These are phyloP conservation scores for Bombus haemorrhoidalis DNA, from an alignment of 1,140 invertebrate genomes.

Conservation along the genomic window DNA sequence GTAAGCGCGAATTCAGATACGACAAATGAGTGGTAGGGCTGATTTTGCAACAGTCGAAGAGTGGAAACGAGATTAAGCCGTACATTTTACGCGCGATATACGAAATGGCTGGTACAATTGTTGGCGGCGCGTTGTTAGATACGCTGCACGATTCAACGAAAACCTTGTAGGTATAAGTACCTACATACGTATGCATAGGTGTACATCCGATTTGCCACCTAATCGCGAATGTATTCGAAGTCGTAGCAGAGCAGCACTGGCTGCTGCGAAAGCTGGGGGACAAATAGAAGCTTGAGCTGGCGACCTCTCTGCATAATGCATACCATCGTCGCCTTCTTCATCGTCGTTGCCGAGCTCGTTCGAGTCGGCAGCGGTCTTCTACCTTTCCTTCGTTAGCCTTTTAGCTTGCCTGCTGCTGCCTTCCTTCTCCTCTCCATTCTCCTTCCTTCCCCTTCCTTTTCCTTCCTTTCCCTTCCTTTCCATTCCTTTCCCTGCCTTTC, in stretches of 20 bases:
- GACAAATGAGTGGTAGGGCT: too few relatives aligned
- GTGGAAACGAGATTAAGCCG: conserved; percentile 8
- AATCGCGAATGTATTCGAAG: conserved; percentile 54
- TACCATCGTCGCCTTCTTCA: conserved; percentile 61
- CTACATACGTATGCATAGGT: background rate
- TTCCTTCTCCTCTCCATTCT: background rate
- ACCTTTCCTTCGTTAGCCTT: conserved; percentile 69
- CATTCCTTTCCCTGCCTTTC: background rate
- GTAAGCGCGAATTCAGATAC: too few relatives aligned
- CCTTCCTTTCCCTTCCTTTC: background rate
- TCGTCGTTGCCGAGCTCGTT: conserved; percentile 39
- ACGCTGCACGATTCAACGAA: conserved; percentile 19
- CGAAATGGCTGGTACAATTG: background rate
- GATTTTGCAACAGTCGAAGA: too few relatives aligned
- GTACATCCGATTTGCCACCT: conserved; percentile 53
- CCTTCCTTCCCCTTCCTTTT: conserved; percentile 15
- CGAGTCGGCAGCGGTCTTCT: conserved; percentile 38
- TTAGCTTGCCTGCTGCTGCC: conserved; percentile 57
- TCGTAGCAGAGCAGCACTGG: conserved; percentile 13
- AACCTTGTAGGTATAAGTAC: background rate
- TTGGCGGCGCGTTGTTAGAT: conserved; percentile 8
- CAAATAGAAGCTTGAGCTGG: conserved; percentile 68
- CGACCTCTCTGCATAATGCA: conserved; percentile 73
- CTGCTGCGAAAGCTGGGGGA: conserved; percentile 34
- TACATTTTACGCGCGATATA: background rate